Evolutionary conservation across 2,888 invertebrate species (phyloP).

Genomic region (Steinernema carpocapsae): DNA sequence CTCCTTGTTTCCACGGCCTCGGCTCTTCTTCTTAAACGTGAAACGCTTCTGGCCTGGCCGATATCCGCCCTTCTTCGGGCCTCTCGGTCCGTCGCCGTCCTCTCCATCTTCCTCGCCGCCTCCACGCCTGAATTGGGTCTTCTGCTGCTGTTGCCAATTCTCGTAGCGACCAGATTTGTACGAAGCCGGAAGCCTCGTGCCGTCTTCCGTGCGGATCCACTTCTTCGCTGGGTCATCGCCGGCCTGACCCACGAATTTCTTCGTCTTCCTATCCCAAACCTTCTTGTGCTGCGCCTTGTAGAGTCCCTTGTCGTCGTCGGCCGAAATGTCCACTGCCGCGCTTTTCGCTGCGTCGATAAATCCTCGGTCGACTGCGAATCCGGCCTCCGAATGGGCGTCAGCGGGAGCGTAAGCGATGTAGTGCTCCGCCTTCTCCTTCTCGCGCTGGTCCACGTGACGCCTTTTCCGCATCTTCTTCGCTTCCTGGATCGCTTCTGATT

Average conservation of each 20-base stretch:
- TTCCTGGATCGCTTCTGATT: constrained; percentile 33
- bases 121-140: constrained; percentile 43
- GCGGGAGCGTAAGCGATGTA: constrained; percentile 59
- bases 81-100: constrained; percentile 33
- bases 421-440: constrained; percentile 53
- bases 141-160: constrained; percentile 67
- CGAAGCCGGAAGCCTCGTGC: constrained; percentile 78
- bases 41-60: background rate
- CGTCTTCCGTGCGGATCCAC: constrained; percentile 93
- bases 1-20: constrained; percentile 32
- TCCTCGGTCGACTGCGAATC: constrained; percentile 53
- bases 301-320: constrained; percentile 76
- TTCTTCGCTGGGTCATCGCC: constrained; percentile 72
- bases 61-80: constrained; percentile 10
- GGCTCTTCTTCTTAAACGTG: constrained; percentile 33
- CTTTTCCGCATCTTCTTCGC: constrained; percentile 7
- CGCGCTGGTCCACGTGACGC: constrained; percentile 40
- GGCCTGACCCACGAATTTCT: constrained; percentile 81
- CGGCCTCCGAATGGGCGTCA: constrained; percentile 58
- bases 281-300: constrained; percentile 58
- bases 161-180: constrained; percentile 83
- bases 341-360: constrained; percentile 82
- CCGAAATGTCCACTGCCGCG: constrained; percentile 83
- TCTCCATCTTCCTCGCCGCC: constrained; percentile 40
- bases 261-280: constrained; percentile 82